phyloP scores from a whole-genome alignment of 2,888 invertebrate species.

The Ferdinandea cuprea region DNA sequence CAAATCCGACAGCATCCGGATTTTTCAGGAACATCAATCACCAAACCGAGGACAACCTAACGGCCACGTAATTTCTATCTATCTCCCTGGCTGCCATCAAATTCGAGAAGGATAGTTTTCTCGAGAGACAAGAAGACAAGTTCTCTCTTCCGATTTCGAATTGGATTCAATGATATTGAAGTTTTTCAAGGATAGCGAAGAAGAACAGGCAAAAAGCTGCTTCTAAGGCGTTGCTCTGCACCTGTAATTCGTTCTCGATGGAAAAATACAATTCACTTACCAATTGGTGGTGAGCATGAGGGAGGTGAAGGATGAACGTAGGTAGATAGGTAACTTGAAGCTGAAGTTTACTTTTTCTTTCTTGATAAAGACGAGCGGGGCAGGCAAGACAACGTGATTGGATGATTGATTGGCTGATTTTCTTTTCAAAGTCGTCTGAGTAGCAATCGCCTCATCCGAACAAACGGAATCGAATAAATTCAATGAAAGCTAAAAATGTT shows the following conservation, averaged over 20 bases:
- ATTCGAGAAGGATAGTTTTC: slow-evolving; percentile 13
- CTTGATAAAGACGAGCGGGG: not conserved
- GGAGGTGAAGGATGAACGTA: not conserved
- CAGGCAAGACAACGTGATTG: slow-evolving; percentile 56
- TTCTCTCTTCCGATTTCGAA: slow-evolving; percentile 45
- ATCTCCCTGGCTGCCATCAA: not conserved
- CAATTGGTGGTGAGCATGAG: not conserved
- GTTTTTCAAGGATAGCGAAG: slow-evolving; percentile 49
- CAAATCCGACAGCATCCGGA: slow-evolving; percentile 66
- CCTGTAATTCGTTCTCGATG: slow-evolving; percentile 20
- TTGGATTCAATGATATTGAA: slow-evolving; percentile 62
- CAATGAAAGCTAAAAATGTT: slow-evolving; percentile 49
- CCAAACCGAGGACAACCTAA: slow-evolving; percentile 54
- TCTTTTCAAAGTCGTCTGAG: slow-evolving; percentile 54
- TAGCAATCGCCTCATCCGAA: slow-evolving; percentile 44
- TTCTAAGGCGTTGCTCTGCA: slow-evolving; percentile 9
- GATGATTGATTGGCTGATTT: slow-evolving; percentile 73
- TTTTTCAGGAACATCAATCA: slow-evolving; percentile 66
- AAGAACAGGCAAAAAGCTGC: slow-evolving; percentile 16
- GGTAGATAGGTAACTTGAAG: slow-evolving; percentile 30
- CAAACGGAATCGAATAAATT: slow-evolving; percentile 71
- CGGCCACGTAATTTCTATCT: slow-evolving; percentile 46
- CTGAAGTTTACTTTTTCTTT: slow-evolving; percentile 29
- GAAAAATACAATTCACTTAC: slow-evolving; percentile 59
- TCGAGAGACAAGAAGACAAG: slow-evolving; percentile 38